A percentile compares a stretch with the other conserved stretches of the same genome.
Conservation (phyloP, 2,797 vertebrate genomes). For the Anguilla anguilla region DNA sequence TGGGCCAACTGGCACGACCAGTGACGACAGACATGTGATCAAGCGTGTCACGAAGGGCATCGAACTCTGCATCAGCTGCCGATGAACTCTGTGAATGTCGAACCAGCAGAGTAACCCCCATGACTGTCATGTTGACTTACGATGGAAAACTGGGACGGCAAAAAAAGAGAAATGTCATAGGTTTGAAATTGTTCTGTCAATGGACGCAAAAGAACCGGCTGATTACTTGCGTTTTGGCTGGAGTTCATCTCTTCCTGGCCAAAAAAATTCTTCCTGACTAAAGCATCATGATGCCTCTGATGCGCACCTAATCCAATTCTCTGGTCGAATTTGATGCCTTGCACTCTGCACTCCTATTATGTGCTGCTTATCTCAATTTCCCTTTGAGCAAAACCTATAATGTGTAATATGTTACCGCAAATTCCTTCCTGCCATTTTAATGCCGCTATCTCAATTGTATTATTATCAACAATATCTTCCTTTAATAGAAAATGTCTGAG, state of each 20-base stretch:
- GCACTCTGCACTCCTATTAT: neutral
- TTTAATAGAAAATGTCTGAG: neutral
- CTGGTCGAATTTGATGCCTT: neutral
- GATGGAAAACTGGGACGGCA: neutral
- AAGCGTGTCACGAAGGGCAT: neutral
- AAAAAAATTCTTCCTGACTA: neutral
- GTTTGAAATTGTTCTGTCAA: neutral
- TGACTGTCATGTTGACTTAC: neutral
- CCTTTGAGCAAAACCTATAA: neutral
- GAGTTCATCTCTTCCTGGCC: neutral
- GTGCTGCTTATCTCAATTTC: constrained; percentile 23
- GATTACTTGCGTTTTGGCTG: neutral
- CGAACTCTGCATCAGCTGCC: neutral
- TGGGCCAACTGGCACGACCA: neutral
- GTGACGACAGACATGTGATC: neutral
- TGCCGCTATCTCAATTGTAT: neutral
- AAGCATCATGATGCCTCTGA: neutral
- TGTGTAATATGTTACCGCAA: neutral
- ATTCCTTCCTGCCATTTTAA: neutral
- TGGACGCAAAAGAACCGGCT: neutral
- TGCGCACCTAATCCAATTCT: neutral
- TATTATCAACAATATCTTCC: neutral
- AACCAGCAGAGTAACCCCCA: neutral
- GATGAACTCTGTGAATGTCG: neutral
- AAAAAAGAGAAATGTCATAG: neutral